Evolutionary conservation across 2,888 invertebrate species (phyloP).

Genomic region (Eilema griseolum): DNA sequence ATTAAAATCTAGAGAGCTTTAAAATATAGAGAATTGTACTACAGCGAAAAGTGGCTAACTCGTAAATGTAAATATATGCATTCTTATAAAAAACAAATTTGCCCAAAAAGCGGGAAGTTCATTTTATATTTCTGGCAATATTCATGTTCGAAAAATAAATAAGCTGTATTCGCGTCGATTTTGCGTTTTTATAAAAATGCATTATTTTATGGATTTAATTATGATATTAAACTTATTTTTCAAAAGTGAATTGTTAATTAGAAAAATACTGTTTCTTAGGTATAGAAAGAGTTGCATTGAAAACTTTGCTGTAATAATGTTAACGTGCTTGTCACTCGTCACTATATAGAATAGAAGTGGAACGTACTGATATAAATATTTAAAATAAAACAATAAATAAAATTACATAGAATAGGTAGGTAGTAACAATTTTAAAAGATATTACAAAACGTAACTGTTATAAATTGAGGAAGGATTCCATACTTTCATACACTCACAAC

Average conservation of each 20-base stretch:
- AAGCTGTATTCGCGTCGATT: conserved; percentile 51
- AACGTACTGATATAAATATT: conserved; percentile 31
- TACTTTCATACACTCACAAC: conserved; percentile 54
- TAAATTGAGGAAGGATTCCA: conserved; percentile 55
- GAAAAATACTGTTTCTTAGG: conserved; percentile 80
- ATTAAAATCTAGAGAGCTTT: conserved; percentile 74
- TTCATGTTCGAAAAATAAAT: conserved; percentile 64
- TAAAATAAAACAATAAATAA: conserved; percentile 41
- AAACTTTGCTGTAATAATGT: conserved; percentile 62
- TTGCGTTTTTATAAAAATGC: conserved; percentile 71
- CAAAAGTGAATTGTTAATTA: conserved; percentile 62
- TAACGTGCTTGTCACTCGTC: conserved; percentile 54
- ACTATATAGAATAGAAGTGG: conserved; percentile 52
- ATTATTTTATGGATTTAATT: conserved; percentile 56
- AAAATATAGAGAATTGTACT: conserved; percentile 74
- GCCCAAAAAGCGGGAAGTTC: conserved; percentile 55
- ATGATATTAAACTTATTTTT: conserved; percentile 62
- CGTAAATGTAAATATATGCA: conserved; percentile 61
- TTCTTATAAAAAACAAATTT: conserved; percentile 66
- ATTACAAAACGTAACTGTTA: conserved; percentile 56
- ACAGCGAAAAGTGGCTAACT: conserved; percentile 72
- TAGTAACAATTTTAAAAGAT: conserved; percentile 58
- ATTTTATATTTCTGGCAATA: conserved; percentile 59
- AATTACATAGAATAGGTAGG: conserved; percentile 42
- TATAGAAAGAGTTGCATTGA: conserved; percentile 72